A percentile compares a stretch with the other conserved stretches of the same genome.
These are phyloP conservation scores for Drosophila sulfurigaster DNA, from an alignment of 1,140 invertebrate species.

Conservation along the genomic window DNA sequence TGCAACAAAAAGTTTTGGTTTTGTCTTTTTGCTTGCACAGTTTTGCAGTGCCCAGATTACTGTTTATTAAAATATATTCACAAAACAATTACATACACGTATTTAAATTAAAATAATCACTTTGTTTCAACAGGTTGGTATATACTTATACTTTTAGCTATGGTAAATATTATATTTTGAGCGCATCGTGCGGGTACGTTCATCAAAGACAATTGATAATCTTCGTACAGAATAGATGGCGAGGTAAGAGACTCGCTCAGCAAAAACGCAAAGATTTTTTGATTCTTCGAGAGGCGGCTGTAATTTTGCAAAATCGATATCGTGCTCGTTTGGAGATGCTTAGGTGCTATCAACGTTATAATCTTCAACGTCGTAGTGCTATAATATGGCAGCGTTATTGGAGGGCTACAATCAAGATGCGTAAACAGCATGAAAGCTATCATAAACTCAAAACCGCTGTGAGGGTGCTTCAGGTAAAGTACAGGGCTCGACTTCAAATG, in stretches of 20 bases:
- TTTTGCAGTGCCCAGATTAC: slow-evolving; percentile 54
- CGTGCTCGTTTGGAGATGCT: slow-evolving; percentile 53
- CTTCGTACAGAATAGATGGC: slow-evolving; percentile 66
- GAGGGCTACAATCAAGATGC: slow-evolving; percentile 78
- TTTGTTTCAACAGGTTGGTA: slow-evolving; percentile 66
- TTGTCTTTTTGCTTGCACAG: slow-evolving; percentile 51
- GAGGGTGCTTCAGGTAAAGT: slow-evolving; percentile 26
- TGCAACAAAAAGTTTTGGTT: background rate
- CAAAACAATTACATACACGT: slow-evolving; percentile 68
- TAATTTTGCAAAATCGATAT: slow-evolving; percentile 85
- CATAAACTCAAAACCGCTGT: slow-evolving; percentile 47
- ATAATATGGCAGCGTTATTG: slow-evolving; percentile 84
- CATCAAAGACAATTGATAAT: slow-evolving; percentile 44
- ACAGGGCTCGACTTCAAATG: slow-evolving; percentile 44
- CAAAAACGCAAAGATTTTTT: slow-evolving; percentile 39
- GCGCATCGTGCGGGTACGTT: slow-evolving; percentile 28
- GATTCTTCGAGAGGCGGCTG: slow-evolving; percentile 66
- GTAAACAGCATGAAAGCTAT: slow-evolving; percentile 53
- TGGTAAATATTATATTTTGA: slow-evolving; percentile 9
- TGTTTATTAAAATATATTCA: slow-evolving; percentile 75
- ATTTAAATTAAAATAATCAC: slow-evolving; percentile 73
- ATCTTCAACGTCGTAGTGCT: slow-evolving; percentile 20
- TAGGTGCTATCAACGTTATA: slow-evolving; percentile 55
- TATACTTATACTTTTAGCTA: slow-evolving; percentile 39
- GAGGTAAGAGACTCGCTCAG: slow-evolving; percentile 62